Conservation (phyloP, 2,888 invertebrate genomes). For the Taenaris catops region DNA sequence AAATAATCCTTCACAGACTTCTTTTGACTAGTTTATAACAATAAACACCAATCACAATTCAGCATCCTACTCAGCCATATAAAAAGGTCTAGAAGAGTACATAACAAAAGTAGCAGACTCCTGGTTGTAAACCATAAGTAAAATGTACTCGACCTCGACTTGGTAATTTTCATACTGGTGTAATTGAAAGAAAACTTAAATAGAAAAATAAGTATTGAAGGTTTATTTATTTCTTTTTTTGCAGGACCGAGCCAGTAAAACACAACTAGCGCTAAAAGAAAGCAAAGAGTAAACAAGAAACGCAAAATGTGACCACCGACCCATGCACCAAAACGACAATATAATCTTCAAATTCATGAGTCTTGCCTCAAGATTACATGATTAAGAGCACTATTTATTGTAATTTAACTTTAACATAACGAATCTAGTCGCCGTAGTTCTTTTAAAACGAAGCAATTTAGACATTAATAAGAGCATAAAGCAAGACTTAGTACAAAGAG, state of each 20-base stretch:
- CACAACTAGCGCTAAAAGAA: constrained; percentile 27
- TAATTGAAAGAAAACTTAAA: no score
- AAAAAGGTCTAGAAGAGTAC: no score
- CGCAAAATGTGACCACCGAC: constrained; percentile 74
- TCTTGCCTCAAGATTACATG: constrained; percentile 62
- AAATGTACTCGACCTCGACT: no score
- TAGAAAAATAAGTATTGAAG: no score
- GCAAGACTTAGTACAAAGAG: constrained; percentile 59
- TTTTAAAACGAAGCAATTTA: constrained; percentile 67
- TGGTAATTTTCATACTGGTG: no score
- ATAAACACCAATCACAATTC: no score
- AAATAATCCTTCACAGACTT: no score
- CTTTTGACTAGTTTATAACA: no score
- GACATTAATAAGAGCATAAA: constrained; percentile 41
- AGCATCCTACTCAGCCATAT: no score
- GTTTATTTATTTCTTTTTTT: constrained; percentile 20
- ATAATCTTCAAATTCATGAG: constrained; percentile 61
- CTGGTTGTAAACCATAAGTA: no score
- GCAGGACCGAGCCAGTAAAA: constrained; percentile 45
- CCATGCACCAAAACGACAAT: constrained; percentile 45
- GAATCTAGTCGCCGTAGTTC: constrained; percentile 77
- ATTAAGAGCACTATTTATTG: constrained; percentile 63
- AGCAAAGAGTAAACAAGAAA: constrained; percentile 32
- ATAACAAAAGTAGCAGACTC: no score
- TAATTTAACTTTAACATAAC: constrained; percentile 65